Evolutionary conservation across 2,888 invertebrate species (phyloP).

Genomic region (Calameuta idolon): DNA sequence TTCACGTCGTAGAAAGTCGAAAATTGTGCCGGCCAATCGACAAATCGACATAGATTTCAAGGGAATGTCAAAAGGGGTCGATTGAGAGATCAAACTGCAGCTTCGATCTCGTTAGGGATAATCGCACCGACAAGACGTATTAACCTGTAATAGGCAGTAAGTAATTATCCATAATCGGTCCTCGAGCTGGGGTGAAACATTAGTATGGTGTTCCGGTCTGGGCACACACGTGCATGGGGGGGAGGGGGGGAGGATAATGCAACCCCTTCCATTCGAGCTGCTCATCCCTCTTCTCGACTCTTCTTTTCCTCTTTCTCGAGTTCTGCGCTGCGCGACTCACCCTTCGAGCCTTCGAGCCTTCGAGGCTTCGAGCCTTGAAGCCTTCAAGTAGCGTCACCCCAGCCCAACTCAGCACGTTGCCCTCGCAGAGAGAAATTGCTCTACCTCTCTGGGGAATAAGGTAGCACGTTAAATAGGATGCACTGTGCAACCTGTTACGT

Average conservation of each 20-base stretch:
- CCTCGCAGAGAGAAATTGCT: conserved; percentile 41
- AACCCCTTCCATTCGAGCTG: conserved; percentile 21
- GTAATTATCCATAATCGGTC: conserved; percentile 47
- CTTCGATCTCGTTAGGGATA: conserved; percentile 28
- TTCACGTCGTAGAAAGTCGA: too few species aligned
- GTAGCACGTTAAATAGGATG: conserved; percentile 25
- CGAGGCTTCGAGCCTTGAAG: too few species aligned
- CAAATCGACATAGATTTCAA: too few species aligned
- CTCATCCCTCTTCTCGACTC: neutral
- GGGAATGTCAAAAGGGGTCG: too few species aligned
- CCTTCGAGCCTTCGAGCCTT: neutral
- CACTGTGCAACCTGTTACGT: conserved; percentile 50
- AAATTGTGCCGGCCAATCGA: too few species aligned
- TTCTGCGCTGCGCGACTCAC: neutral
- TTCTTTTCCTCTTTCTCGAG: neutral
- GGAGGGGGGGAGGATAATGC: neutral
- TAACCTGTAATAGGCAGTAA: conserved; percentile 44
- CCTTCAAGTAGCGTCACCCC: conserved; percentile 22
- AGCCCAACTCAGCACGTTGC: conserved; percentile 29
- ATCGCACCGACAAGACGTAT: conserved; percentile 44
- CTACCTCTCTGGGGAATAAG: conserved; percentile 19
- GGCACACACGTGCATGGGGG: too few species aligned
- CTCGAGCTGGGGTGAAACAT: conserved; percentile 15
- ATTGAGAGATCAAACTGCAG: too few species aligned
- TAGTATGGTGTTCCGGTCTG: neutral